Conservation (phyloP, 2,113 vertebrate genomes). For the Malurus elegans region DNA sequence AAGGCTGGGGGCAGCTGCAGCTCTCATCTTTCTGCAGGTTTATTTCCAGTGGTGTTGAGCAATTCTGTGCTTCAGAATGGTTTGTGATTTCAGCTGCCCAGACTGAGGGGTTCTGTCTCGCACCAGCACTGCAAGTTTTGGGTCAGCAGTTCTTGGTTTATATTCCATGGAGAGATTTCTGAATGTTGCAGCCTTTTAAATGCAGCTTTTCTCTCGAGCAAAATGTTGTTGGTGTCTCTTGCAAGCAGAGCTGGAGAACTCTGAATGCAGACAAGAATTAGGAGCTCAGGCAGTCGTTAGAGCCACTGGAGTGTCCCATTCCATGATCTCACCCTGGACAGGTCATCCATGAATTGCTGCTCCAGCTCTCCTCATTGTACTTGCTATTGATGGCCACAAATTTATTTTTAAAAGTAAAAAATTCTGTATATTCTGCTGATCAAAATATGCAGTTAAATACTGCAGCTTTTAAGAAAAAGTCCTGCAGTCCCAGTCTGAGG, state of each 20-base stretch:
- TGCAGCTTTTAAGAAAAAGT: neutral
- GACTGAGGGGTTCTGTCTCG: neutral
- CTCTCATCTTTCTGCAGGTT: neutral
- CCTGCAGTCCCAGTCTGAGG: neutral
- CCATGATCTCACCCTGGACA: neutral
- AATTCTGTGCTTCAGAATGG: neutral
- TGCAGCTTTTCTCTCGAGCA: neutral
- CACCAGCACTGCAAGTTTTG: neutral
- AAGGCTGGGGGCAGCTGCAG: neutral
- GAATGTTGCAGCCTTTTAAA: neutral
- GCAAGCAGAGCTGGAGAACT: neutral
- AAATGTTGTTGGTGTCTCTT: neutral
- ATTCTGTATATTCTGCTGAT: neutral
- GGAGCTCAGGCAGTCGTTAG: neutral
- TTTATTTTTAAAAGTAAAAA: neutral
- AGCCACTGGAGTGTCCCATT: neutral
- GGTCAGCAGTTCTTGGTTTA: neutral
- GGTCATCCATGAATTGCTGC: neutral
- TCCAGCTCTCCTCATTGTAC: neutral
- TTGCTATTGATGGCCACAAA: neutral
- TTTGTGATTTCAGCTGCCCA: neutral
- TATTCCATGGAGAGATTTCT: neutral
- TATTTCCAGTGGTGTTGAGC: neutral
- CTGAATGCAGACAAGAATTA: neutral
- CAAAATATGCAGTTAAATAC: neutral